Evolutionary conservation across 2,888 invertebrate genomes (phyloP).

Genomic region (Leptopilina syphax): DNA sequence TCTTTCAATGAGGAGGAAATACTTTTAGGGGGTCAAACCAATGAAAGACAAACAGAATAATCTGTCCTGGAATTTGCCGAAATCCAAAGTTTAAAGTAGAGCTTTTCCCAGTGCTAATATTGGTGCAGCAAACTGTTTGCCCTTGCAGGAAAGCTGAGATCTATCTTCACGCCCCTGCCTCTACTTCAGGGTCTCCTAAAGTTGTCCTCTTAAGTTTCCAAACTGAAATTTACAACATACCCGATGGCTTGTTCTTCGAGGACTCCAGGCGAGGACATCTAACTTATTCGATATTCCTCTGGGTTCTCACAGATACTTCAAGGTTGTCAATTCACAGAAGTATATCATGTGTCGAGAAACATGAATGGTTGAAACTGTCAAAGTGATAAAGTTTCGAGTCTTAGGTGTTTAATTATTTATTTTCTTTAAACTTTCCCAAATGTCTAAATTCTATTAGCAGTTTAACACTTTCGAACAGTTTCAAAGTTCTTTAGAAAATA

Average conservation of each 20-base stretch:
- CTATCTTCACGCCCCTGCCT: slow-evolving; percentile 47
- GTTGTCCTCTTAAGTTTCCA: slow-evolving; percentile 66
- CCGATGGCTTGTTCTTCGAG: slow-evolving; percentile 60
- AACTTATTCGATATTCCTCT: slow-evolving; percentile 68
- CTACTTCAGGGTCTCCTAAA: slow-evolving; percentile 59
- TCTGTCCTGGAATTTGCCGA: slow-evolving; percentile 44
- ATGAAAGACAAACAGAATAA: slow-evolving; percentile 62
- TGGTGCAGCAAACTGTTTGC: slow-evolving; percentile 65
- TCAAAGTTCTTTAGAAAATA: no score
- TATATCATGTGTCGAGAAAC: slow-evolving; percentile 48
- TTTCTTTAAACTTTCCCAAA: no score
- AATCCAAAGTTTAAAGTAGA: slow-evolving; percentile 57
- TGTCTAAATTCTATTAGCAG: background rate
- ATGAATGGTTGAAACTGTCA: background rate
- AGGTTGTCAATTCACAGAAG: slow-evolving; percentile 54
- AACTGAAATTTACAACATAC: slow-evolving; percentile 72
- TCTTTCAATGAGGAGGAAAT: background rate
- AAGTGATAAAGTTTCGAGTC: no score
- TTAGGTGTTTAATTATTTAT: no score
- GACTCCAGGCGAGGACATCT: slow-evolving; percentile 51
- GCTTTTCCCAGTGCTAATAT: slow-evolving; percentile 64
- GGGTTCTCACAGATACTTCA: slow-evolving; percentile 57
- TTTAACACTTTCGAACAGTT: background rate
- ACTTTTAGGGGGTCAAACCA: slow-evolving; percentile 52
- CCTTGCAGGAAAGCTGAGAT: slow-evolving; percentile 49